These are phyloP conservation scores for Habropoda laboriosa DNA, from an alignment of 1,140 invertebrate genomes.

Conservation along the genomic window DNA sequence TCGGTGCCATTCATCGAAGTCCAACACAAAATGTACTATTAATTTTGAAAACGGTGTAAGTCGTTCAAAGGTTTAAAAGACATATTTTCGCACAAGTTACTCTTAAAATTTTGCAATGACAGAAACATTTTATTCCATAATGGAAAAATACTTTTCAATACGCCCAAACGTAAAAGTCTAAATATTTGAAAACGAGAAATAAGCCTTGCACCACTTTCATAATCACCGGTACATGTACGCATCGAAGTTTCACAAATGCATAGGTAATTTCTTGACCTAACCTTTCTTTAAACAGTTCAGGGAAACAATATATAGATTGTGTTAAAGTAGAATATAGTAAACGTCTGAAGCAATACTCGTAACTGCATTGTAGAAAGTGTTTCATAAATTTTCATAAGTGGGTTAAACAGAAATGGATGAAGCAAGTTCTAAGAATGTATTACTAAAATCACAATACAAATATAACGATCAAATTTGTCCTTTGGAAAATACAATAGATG, in stretches of 20 bases:
- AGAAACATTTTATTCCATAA: too few species aligned
- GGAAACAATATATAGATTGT: not conserved
- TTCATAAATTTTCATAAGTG: not conserved
- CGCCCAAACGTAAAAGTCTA: too few species aligned
- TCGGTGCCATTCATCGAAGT: too few species aligned
- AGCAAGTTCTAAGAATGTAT: slow-evolving; percentile 51
- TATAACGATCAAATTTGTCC: slow-evolving; percentile 35
- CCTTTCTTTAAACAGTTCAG: slow-evolving; percentile 11
- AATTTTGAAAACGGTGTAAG: too few species aligned
- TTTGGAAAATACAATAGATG: slow-evolving; percentile 59
- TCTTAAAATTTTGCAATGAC: too few species aligned
- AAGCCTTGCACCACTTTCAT: too few species aligned
- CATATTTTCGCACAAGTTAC: too few species aligned
- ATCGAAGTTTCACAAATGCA: not conserved
- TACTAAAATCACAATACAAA: slow-evolving; percentile 58
- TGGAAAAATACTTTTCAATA: too few species aligned
- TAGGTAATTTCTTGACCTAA: slow-evolving; percentile 22
- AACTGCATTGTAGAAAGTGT: slow-evolving; percentile 4
- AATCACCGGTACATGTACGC: too few species aligned
- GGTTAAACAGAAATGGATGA: slow-evolving; percentile 60
- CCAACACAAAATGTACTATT: too few species aligned
- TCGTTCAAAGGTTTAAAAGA: too few species aligned
- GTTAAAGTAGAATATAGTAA: not conserved
- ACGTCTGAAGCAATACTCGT: not conserved
- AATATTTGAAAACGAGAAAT: not conserved